Evolutionary conservation across 1,140 invertebrate species (phyloP), one percentile per base, ranked within the genome.

Genomic region (Helicoverpa zea): DNA sequence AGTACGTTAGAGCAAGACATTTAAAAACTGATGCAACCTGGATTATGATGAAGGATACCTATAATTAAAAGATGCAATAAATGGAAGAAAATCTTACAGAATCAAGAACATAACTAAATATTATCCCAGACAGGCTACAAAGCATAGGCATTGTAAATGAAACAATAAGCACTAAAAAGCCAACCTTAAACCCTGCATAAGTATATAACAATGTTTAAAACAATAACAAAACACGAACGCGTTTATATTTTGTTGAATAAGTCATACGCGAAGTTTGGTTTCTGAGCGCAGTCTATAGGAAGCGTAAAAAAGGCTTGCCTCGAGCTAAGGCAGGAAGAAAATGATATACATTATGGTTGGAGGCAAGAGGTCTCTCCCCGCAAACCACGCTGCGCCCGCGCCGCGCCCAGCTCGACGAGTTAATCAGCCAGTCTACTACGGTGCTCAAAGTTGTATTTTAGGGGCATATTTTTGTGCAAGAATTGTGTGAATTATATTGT

Each of bases 381-480:
- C 59, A 14, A 77, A 30, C 58, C 75, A 49, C 73, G 58, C 58
- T 79, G 61, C 64, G 54, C 76, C 82, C 77, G 80, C 85, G 78
- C 84, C 81, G 63, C 80, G 75, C 82, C 75, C 82, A 59, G 79
- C 87, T 83, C 90, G 89, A 93, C 89, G 90, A 91, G 91, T 93
- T 94, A 94, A 94, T 94, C 91, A 94, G 91, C 81, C 83, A 82
- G 81, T 72, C 86, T n/a, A 29, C 73, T 76, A 78, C 5, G 86
- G 7, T 73, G 56, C 86, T 91, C 89, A 94, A 93, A 90, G 81
- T 86, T 54, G 11, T n/a, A 54, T 13, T 18, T 29, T 13, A 3
- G 52, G 14, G 4, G 2, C 13, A 3, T 18, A 47, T 5, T 51
- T 49, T 49, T 47, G 12, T 54, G 52, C 14, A 3, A 10, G 1